Percentiles rank a stretch among this genome's conserved stretches.
These are phyloP conservation scores for Parnassius orleans DNA, from an alignment of 2,888 invertebrate genomes.

Conservation along the genomic window DNA sequence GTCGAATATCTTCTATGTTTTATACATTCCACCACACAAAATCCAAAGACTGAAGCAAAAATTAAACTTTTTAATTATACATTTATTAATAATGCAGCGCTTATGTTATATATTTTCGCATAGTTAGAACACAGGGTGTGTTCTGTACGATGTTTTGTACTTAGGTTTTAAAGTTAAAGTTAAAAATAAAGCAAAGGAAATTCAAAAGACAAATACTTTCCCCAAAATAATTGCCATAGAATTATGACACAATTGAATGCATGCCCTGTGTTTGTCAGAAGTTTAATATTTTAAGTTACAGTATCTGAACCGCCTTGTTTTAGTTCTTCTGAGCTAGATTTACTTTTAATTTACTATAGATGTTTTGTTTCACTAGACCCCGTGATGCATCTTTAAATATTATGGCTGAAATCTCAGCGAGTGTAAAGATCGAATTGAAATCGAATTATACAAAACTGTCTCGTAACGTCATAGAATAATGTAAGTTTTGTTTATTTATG, in stretches of 20 bases:
- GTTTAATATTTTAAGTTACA: conserved; percentile 27
- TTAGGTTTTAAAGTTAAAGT: conserved; percentile 6
- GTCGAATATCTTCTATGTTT: conserved; percentile 31
- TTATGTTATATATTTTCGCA: conserved; percentile 29
- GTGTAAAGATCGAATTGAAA: too few relatives aligned
- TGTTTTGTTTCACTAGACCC: neutral
- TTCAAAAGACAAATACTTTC: neutral
- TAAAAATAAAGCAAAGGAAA: neutral
- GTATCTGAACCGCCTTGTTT: conserved; percentile 33
- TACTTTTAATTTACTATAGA: conserved; percentile 26
- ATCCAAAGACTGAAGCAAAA: conserved; percentile 53
- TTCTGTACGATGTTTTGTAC: conserved; percentile 4
- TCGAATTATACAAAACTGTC: too few relatives aligned
- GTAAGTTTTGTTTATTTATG: neutral
- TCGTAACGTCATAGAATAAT: too few relatives aligned
- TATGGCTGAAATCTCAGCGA: too few relatives aligned
- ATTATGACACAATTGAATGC: neutral
- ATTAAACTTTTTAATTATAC: conserved; percentile 25
- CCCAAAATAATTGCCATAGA: conserved; percentile 5
- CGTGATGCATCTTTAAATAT: neutral
- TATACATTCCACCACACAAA: conserved; percentile 47
- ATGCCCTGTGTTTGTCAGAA: conserved; percentile 12
- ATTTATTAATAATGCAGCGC: conserved; percentile 25
- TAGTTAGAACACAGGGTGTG: conserved; percentile 3
- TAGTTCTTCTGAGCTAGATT: conserved; percentile 31